phyloP scores from a whole-genome alignment of 2,113 vertebrate genomes.

The Pseudorhombus dupliciocellatus region DNA sequence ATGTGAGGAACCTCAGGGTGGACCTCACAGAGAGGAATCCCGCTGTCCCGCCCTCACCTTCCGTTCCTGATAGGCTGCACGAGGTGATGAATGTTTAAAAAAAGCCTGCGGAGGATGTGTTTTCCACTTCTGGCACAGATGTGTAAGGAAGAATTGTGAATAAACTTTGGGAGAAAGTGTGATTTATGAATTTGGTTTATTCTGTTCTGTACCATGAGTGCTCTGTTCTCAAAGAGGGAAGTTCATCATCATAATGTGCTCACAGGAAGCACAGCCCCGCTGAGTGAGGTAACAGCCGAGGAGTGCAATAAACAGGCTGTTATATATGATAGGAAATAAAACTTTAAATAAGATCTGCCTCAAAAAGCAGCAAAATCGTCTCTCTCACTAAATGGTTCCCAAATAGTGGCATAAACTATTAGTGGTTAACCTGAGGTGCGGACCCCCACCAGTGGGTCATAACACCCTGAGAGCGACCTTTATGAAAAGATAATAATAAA shows the following conservation, averaged over 20 bases:
- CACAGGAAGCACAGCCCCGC: background rate
- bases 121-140: background rate
- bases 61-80: background rate
- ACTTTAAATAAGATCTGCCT: background rate
- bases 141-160: background rate
- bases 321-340: background rate
- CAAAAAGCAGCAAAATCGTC: background rate
- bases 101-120: background rate
- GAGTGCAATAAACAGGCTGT: background rate
- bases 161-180: background rate
- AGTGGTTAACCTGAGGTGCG: too few relatives aligned
- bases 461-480: too few relatives aligned
- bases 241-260: background rate
- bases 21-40: slow-evolving; percentile 29
- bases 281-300: background rate
- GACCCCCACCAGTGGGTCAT: too few relatives aligned
- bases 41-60: background rate
- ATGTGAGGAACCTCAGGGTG: slow-evolving; percentile 11
- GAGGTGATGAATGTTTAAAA: background rate
- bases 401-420: too few relatives aligned
- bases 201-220: too few relatives aligned
- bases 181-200: background rate
- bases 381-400: too few relatives aligned
- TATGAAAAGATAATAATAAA: too few relatives aligned
- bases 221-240: background rate